phyloP scores from a whole-genome alignment of 2,888 invertebrate genomes.

The Netelia melanura region DNA sequence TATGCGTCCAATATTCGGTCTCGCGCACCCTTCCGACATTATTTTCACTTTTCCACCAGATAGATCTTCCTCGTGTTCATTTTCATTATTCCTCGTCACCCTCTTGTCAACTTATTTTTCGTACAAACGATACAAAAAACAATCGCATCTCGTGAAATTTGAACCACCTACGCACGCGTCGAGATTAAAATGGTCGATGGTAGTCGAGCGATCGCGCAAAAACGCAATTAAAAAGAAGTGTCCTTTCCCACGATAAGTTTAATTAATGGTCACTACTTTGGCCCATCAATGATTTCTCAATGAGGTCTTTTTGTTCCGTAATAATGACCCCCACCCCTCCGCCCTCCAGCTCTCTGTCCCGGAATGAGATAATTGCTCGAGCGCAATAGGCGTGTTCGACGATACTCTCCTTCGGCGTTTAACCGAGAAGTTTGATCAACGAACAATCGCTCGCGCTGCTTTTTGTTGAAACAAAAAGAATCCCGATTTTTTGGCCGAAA shows the following conservation, averaged over 20 bases:
- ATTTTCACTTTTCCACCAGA: slow-evolving; percentile 39
- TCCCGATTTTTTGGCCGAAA: slow-evolving; percentile 36
- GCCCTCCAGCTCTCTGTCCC: background rate
- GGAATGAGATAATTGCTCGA: slow-evolving; percentile 51
- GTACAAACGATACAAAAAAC: too few species aligned
- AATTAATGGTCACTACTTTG: slow-evolving; percentile 19
- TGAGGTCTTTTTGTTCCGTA: slow-evolving; percentile 25
- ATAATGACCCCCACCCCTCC: background rate
- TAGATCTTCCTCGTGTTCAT: slow-evolving; percentile 13
- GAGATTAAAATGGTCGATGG: background rate
- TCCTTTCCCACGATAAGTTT: slow-evolving; percentile 55
- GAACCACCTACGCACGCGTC: background rate
- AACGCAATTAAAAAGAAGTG: slow-evolving; percentile 31
- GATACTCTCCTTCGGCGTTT: background rate
- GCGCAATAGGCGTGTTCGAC: background rate
- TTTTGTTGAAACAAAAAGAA: slow-evolving; percentile 29
- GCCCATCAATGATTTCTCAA: slow-evolving; percentile 50
- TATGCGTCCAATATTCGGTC: background rate
- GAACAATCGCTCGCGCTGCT: background rate
- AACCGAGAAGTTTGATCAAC: slow-evolving; percentile 20
- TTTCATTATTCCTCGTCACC: background rate
- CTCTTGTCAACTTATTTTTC: background rate
- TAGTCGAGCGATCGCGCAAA: background rate
- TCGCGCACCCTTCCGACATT: slow-evolving; percentile 34
- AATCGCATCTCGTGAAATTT: too few species aligned